These are phyloP conservation scores for Gari tellinella DNA, from an alignment of 2,888 invertebrate species.

Conservation along the genomic window DNA sequence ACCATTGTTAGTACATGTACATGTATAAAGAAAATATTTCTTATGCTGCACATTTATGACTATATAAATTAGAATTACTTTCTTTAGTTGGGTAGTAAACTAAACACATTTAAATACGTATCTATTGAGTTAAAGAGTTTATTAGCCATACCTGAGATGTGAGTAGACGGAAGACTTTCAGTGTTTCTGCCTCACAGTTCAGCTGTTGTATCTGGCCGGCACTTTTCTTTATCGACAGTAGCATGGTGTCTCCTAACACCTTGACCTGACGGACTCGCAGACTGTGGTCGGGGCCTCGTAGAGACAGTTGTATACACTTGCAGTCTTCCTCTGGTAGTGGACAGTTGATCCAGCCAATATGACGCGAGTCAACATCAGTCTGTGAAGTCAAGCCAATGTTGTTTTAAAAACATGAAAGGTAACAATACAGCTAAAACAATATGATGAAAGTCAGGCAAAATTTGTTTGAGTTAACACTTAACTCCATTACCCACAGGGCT, in stretches of 20 bases:
- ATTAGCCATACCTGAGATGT: constrained; percentile 90
- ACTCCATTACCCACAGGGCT: too few relatives aligned
- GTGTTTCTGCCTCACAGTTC: constrained; percentile 95
- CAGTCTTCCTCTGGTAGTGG: constrained; percentile 87
- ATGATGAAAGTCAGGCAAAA: too few relatives aligned
- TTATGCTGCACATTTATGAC: too few relatives aligned
- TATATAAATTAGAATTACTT: too few relatives aligned
- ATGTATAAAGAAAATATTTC: too few relatives aligned
- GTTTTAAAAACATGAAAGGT: too few relatives aligned
- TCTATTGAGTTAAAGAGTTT: too few relatives aligned
- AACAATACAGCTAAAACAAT: too few relatives aligned
- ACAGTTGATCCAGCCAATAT: constrained; percentile 96
- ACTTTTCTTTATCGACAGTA: constrained; percentile 80
- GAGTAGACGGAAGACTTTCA: constrained; percentile 95
- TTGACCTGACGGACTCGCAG: constrained; percentile 93
- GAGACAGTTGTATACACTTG: constrained; percentile 89
- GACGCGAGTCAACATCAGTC: constrained; percentile 93
- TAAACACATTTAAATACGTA: too few relatives aligned
- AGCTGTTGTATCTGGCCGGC: constrained; percentile 90
- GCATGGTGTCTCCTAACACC: constrained; percentile 84
- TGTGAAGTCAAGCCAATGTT: constrained; percentile 83
- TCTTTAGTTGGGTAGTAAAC: too few relatives aligned
- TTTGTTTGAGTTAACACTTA: too few relatives aligned
- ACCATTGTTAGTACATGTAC: too few relatives aligned
- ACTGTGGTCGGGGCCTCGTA: constrained; percentile 96